phyloP scores from a whole-genome alignment of 2,113 vertebrate species.

The Astur gentilis region DNA sequence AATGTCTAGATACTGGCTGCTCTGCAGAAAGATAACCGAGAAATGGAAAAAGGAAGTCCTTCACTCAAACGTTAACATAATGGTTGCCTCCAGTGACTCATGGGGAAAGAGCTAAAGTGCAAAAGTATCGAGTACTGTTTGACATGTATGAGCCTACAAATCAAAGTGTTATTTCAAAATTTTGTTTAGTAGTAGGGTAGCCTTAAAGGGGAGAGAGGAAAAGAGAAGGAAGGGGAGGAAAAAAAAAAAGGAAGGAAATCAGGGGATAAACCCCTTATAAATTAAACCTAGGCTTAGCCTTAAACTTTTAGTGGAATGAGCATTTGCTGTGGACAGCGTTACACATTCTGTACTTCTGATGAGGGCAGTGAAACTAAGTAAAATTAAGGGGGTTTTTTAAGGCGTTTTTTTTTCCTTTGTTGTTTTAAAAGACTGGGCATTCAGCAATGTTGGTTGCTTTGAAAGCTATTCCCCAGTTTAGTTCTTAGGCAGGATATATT shows the following conservation, averaged over 20 bases:
- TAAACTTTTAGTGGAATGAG: constrained; percentile 11
- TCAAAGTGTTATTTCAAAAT: constrained; percentile 7
- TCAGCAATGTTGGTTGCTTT: neutral
- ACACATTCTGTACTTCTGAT: neutral
- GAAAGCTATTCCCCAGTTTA: neutral
- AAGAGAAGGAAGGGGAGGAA: neutral
- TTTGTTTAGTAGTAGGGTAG: constrained; percentile 38
- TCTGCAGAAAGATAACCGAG: constrained; percentile 85
- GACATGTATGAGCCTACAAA: neutral
- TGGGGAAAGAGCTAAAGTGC: neutral
- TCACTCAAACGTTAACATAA: constrained; percentile 78
- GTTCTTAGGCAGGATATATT: neutral
- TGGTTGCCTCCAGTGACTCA: neutral
- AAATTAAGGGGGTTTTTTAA: neutral
- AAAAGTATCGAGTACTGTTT: neutral
- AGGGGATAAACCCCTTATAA: neutral
- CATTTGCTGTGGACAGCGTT: neutral
- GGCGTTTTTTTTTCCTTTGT: neutral
- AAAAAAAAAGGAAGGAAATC: neutral
- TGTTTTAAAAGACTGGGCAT: neutral
- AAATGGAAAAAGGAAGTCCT: constrained; percentile 83
- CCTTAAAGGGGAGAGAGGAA: constrained; percentile 55
- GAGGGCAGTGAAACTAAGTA: neutral
- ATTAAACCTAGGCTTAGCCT: constrained; percentile 65
- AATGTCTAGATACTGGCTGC: constrained; percentile 81